A percentile compares a stretch with the other conserved stretches of the same genome.
Conservation (phyloP, 2,888 invertebrate species). For the Drosophila greeni region DNA sequence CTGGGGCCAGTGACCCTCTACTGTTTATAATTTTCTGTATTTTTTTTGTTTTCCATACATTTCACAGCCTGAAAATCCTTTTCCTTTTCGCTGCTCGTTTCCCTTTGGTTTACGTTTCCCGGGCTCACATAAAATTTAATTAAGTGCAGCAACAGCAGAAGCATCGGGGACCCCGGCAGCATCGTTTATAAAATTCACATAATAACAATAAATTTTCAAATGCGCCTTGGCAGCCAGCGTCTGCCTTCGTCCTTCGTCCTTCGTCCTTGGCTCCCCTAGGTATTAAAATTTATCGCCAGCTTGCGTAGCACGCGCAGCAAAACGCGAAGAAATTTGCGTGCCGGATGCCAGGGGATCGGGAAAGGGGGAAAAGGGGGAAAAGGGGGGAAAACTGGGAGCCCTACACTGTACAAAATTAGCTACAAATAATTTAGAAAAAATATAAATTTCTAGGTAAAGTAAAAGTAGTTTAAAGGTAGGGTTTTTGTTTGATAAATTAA, state of each 20-base stretch:
- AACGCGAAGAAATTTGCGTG: conserved; percentile 56
- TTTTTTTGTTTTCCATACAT: background rate
- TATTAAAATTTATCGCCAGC: conserved; percentile 71
- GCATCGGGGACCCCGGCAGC: conserved; percentile 43
- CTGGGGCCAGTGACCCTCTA: conserved; percentile 20
- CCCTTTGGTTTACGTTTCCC: conserved; percentile 16
- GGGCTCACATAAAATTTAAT: conserved; percentile 68
- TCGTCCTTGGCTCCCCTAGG: conserved; percentile 47
- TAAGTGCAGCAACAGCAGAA: conserved; percentile 67
- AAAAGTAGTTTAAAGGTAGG: too few species aligned
- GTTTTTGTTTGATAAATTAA: too few species aligned
- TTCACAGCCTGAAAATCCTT: conserved; percentile 27
- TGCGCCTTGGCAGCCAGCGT: conserved; percentile 51
- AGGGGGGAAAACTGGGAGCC: background rate
- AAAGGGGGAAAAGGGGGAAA: too few species aligned
- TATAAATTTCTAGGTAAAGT: too few species aligned
- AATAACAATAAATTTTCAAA: conserved; percentile 73
- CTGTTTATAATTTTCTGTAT: conserved; percentile 32
- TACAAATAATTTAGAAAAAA: background rate
- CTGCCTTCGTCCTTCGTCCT: conserved; percentile 16
- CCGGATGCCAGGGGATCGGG: conserved; percentile 31
- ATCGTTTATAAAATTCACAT: conserved; percentile 75
- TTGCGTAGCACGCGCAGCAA: conserved; percentile 69
- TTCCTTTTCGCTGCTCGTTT: conserved; percentile 18
- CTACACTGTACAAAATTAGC: background rate